Evolutionary conservation across 2,113 vertebrate genomes (phyloP).

Genomic region (Propithecus coquereli): DNA sequence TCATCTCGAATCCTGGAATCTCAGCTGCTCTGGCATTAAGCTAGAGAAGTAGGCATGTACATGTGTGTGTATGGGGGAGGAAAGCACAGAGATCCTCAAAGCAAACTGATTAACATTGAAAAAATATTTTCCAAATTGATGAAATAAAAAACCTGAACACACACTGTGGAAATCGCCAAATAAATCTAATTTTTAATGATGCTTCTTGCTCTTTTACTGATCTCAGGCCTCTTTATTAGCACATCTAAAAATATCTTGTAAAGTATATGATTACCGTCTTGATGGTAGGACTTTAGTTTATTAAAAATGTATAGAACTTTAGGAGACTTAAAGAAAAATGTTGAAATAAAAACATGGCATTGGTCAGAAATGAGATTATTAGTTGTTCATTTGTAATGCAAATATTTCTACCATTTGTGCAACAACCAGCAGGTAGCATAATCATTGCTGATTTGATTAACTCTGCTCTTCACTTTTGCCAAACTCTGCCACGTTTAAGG

Average conservation of each 20-base stretch:
- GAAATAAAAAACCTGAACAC: not conserved
- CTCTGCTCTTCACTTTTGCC: slow-evolving; percentile 13
- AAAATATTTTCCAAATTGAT: slow-evolving; percentile 46
- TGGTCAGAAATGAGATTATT: slow-evolving; percentile 39
- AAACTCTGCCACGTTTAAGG: not conserved
- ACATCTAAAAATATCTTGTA: slow-evolving; percentile 39
- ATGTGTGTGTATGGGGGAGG: accelerated
- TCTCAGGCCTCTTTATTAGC: not conserved
- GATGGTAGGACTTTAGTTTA: not conserved
- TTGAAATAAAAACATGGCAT: not conserved
- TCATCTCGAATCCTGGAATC: not conserved
- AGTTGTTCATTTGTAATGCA: slow-evolving; percentile 31
- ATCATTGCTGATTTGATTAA: not conserved
- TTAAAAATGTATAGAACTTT: slow-evolving; percentile 11
- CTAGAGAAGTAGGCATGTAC: accelerated
- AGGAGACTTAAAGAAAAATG: not conserved
- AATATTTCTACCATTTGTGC: not conserved
- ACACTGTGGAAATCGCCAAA: not conserved
- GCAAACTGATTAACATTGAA: not conserved
- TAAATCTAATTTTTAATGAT: slow-evolving; percentile 31
- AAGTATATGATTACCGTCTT: not conserved
- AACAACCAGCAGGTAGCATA: not conserved
- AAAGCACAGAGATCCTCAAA: not conserved
- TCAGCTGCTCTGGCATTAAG: not conserved
- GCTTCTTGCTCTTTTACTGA: slow-evolving; percentile 38